Percentiles rank a stretch among this genome's conserved stretches.
Conservation (phyloP, 2,113 vertebrate species). For the Oenanthe melanoleuca region DNA sequence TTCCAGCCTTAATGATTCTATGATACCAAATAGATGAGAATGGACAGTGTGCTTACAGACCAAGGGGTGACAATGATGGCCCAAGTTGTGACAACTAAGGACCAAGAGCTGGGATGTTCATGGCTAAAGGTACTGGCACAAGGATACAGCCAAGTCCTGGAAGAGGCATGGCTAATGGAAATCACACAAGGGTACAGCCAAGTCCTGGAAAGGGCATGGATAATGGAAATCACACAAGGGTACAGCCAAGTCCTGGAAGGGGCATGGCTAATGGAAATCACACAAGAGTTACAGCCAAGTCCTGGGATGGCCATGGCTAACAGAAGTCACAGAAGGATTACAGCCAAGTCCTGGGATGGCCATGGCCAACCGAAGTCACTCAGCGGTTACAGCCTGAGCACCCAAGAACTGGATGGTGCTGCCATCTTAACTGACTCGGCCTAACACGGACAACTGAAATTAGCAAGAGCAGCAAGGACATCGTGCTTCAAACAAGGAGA, state of each 20-base stretch:
- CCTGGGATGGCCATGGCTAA: neutral
- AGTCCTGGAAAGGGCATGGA: neutral
- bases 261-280: neutral
- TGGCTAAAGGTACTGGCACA: neutral
- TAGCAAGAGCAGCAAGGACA: neutral
- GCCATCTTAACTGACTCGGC: neutral
- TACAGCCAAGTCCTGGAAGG: neutral
- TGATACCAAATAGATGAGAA: neutral
- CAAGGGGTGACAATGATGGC: neutral
- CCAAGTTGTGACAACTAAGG: neutral
- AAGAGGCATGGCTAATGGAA: fast-evolving
- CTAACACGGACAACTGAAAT: neutral
- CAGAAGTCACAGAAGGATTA: fast-evolving
- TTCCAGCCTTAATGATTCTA: neutral
- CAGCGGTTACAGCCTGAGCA: fast-evolving
- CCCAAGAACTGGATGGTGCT: neutral
- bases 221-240: neutral
- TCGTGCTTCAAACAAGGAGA: neutral
- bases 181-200: neutral
- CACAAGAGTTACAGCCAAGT: neutral
- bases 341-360: neutral
- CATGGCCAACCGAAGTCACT: neutral
- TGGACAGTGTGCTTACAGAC: neutral
- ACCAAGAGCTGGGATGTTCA: neutral
- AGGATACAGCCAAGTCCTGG: neutral